Evolutionary conservation across 2,888 invertebrate species (phyloP), one percentile per base, ranked within the genome.

Genomic region (Philereme transversata): DNA sequence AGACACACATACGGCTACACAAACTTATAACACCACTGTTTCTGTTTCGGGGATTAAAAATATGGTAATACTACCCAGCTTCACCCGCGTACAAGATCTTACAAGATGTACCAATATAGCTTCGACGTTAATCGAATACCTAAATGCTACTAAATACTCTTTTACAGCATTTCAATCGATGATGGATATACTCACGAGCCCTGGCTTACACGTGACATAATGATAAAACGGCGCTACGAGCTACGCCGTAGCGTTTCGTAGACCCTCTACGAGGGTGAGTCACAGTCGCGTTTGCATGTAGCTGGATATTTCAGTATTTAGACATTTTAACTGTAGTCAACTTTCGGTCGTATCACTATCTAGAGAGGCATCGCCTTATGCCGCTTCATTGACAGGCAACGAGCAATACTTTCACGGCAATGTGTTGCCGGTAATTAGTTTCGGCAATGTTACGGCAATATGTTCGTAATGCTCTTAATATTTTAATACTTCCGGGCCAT

Each of bases 111-210:
- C 22, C 1, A 38, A 5, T 45, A 7, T 45, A 22, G 1, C 45
- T 22, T 45, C 22, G 22, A 22, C 22, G 11, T 22, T 45, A 22
- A 45, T 45, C 7, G 6, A 4, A 11, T 22, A 22, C 22, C 7
- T 22, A n/a, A 11, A 7, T 11, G 7, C 6, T 11, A 5, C 22
- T 11, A 33, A 54, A 46, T 48, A 48, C 48, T 48, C 48, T 47
- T 51, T 41, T 46, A 64, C 64, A 62, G 33, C 65, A 53, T 63
- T 59, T 53, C 59, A 70, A 73, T 73, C 55, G 65, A 68, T 61
- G 60, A 60, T 47, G 57, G 65, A 65, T 70, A 69, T 62, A 72
- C 70, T 65, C 62, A 51, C 53, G 67, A 71, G 68, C 64, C 60
- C 52, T 51, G 65, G 65, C 64, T 68, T 62, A 67, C 62, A 59